Percentiles rank a stretch among this genome's conserved stretches.
These are phyloP conservation scores for Manacus vitellinus DNA, from an alignment of 2,113 vertebrate genomes.

Conservation along the genomic window DNA sequence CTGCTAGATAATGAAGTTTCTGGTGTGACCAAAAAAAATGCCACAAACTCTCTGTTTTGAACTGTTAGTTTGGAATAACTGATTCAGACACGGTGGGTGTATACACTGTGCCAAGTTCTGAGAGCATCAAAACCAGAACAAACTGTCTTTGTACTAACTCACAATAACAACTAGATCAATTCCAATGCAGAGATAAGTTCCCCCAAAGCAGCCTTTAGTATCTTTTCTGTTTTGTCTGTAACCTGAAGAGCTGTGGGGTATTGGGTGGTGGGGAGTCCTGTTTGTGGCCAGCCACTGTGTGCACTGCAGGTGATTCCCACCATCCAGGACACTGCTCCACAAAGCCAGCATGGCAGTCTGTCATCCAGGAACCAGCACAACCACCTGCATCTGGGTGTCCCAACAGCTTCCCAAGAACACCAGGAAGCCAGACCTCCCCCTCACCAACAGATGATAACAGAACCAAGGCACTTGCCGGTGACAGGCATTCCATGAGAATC, in stretches of 20 bases:
- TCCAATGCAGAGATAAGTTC: background rate
- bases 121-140: background rate
- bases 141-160: background rate
- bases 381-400: background rate
- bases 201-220: background rate
- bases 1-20: background rate
- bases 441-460: accelerated
- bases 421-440: background rate
- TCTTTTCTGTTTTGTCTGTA: background rate
- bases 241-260: background rate
- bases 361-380: background rate
- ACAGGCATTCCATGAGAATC: background rate
- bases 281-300: accelerated
- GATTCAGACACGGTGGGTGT: background rate
- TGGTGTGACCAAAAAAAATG: background rate
- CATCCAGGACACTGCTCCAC: background rate
- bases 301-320: background rate
- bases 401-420: background rate
- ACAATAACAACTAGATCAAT: background rate
- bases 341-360: accelerated
- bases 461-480: accelerated
- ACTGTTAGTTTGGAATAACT: background rate
- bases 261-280: background rate
- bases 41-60: background rate
- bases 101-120: background rate